Base-by-base conservation (phyloP, 2,113 vertebrate genomes). In the Seriola rivoliana region DNA sequence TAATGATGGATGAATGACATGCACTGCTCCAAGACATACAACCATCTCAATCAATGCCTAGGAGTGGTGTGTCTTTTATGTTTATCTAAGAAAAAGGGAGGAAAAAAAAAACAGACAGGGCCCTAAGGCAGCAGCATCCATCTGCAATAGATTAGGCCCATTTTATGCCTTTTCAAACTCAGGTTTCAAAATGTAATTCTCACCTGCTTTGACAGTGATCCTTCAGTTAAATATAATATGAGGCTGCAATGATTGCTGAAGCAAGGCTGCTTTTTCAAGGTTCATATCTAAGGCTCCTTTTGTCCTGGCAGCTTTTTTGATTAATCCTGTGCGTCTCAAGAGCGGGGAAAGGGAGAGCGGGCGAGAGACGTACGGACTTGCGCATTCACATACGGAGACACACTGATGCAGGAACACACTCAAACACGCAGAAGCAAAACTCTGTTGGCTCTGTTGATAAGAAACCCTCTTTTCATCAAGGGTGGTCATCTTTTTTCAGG, bases 401-500 rank as follows among this genome's bases (percentile, higher is more conserved):
- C 36, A 60, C 14, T 34, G 19, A 64, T 57, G 34, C 16, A 40
- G 5, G 4, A 42, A 70, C 32, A 38, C 38, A 75, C 50, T 77
- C 4, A 1, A 23, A 77, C 34, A 78, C 44, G 80, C 8, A 25
- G 8, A 25, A 44, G 50, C 2, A 38, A 78, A 71, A 81, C 38
- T 71, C 60, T 54, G 32, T 80, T 76, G n/a, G 40, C 57, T 81
- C 46, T 17, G 17, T 46, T 83, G 66, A 77, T 69, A 57, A 78
- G 23, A 40, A 78, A 19, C 21, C 11, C 34, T 14, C 25, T 59
- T 50, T 75, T 75, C 60, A 78, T 78, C 76, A 63, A 77, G 34
- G 67, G 83, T 67, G 81, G 81, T 74, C 75, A 79, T 84, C 62
- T 63, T 85, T 29, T 75, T 80, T 54, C 67, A 67, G 46, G 16